A percentile compares a stretch with the other conserved stretches of the same genome.
Evolutionary conservation across 2,113 vertebrate species (phyloP).

Genomic region (Trematomus loennbergii): DNA sequence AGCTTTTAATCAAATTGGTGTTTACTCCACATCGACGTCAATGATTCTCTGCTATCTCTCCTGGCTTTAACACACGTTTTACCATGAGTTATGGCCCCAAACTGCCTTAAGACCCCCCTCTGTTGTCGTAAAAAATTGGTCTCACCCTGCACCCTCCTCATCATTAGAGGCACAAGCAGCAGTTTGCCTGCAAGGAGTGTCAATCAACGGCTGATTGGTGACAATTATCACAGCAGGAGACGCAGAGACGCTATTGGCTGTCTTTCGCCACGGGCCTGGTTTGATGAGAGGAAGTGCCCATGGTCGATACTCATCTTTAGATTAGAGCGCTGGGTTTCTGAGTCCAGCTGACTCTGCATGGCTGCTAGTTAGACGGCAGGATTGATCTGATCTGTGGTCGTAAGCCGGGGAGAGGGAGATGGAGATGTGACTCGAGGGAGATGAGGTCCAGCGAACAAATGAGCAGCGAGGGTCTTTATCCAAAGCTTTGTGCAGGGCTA

Average conservation of each 20-base stretch:
- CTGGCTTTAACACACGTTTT: constrained; percentile 33
- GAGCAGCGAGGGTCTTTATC: constrained; percentile 38
- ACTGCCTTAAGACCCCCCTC: constrained; percentile 25
- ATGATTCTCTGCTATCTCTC: constrained; percentile 42
- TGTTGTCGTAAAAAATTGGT: constrained; percentile 13
- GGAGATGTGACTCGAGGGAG: constrained; percentile 37
- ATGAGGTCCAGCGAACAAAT: constrained; percentile 27
- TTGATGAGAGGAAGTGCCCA: constrained; percentile 17
- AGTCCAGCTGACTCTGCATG: constrained; percentile 31
- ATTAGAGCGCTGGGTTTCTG: constrained; percentile 28
- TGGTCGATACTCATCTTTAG: constrained; percentile 66
- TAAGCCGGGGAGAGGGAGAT: constrained; percentile 16
- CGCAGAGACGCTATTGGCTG: constrained; percentile 43
- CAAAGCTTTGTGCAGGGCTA: not conserved
- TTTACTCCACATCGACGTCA: constrained; percentile 38
- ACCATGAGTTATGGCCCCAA: constrained; percentile 35
- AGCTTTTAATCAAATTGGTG: constrained; percentile 31
- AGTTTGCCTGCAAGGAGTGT: constrained; percentile 33
- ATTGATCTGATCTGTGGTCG: constrained; percentile 54
- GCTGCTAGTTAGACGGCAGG: constrained; percentile 35
- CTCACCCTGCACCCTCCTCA: constrained; percentile 7
- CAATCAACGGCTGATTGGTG: constrained; percentile 64
- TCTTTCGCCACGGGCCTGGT: constrained; percentile 28
- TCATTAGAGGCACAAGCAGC: constrained; percentile 33
- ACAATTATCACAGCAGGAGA: constrained; percentile 49